Evolutionary conservation across 2,888 invertebrate genomes (phyloP), one percentile per base, ranked within the genome.

Genomic region (Belgica antarctica): DNA sequence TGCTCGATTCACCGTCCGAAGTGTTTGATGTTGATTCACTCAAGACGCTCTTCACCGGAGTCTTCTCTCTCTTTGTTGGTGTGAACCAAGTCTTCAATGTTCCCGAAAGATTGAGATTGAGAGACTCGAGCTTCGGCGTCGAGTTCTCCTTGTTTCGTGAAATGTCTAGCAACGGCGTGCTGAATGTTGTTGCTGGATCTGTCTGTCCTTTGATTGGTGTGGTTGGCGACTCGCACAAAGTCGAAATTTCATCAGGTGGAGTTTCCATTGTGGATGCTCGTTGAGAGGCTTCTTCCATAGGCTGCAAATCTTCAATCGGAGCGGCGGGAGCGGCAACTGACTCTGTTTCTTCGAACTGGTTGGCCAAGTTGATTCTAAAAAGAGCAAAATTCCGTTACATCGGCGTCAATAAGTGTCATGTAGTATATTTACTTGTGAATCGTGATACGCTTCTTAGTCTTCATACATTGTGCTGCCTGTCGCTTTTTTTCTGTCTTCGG

Each of bases 31-130:
- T 7, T 17, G 63, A 36, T 17, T 41, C 63, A 12, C 19, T 41
- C 12, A 63, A 24, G 25, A 36, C 19, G 52, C 22, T 52, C 22
- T 52, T 17, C 12, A 52, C 52, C 22, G 52, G 52, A 22, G 22
- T 52, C 34, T 8, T 31, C 12, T 31, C 12, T 47, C n/a, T n/a
- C 12, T 47, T 47, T 62, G 15, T 22, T 47, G 65, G 65, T 17
- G 65, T 66, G 8, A 24, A 62, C 15, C 41, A 63, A 24, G 68
- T 68, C 15, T 31, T 8, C n/a, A 68, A 34, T n/a, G 34, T 68
- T 24, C 34, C 68, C 8, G 68, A 68, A 28, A 52, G 5, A 24
- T 68, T 57, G n/a, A n/a, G n/a, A n/a, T n/a, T n/a, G n/a, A n/a
- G n/a, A n/a, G n/a, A n/a, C n/a, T 19, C 15, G 8, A 15, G 12